Conservation (phyloP, 2,888 invertebrate species). For the Aphrophora alni region DNA sequence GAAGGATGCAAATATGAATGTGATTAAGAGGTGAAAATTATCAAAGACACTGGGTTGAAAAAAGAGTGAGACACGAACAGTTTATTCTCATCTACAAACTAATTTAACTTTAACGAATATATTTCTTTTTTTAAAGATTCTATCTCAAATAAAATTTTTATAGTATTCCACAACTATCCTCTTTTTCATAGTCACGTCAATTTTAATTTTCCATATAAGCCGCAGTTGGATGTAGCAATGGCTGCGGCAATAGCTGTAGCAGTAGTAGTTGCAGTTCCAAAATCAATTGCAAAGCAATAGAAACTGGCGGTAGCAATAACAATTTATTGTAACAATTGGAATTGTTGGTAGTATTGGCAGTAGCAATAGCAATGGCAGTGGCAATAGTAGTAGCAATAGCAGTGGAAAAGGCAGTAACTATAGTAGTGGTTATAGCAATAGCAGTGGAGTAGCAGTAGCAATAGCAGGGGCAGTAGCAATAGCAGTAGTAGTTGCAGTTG, state of each 20-base stretch:
- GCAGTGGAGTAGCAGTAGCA: background rate
- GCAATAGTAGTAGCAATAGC: background rate
- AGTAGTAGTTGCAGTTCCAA: slow-evolving; percentile 9
- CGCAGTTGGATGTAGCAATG: too few species aligned
- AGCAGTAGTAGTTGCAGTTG: background rate
- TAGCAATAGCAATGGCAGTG: background rate
- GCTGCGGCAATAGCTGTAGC: background rate
- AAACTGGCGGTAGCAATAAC: slow-evolving; percentile 4
- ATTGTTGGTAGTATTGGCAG: background rate
- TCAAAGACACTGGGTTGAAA: too few species aligned
- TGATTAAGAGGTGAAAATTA: too few species aligned
- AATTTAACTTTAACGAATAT: too few species aligned
- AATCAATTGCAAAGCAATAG: background rate
- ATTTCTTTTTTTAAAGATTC: too few species aligned
- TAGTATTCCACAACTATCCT: background rate
- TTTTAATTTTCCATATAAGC: too few species aligned
- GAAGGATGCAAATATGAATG: too few species aligned
- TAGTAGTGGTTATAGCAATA: background rate
- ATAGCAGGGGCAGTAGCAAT: background rate
- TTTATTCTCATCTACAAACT: too few species aligned
- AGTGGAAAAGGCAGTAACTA: background rate
- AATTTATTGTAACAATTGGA: background rate
- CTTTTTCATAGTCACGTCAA: too few species aligned
- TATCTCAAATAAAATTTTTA: too few species aligned
- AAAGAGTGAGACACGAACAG: too few species aligned